Evolutionary conservation across 2,797 vertebrate species (phyloP).

Genomic region (Ctenosaura bakeri): DNA sequence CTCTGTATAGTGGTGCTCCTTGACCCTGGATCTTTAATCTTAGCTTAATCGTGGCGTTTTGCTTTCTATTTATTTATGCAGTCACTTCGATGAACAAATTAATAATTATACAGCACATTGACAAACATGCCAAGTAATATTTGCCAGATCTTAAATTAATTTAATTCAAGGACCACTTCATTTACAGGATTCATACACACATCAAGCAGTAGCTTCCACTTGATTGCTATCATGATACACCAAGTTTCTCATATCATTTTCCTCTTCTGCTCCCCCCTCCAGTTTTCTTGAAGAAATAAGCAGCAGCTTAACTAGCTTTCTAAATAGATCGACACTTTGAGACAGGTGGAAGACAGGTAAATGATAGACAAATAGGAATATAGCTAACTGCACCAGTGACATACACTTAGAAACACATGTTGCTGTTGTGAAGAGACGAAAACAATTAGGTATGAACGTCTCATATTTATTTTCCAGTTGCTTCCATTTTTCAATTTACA

Average conservation of each 20-base stretch:
- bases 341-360: constrained; percentile 77
- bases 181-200: constrained; percentile 84
- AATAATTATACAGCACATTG: constrained; percentile 89
- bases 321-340: constrained; percentile 78
- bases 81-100: constrained; percentile 87
- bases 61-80: constrained; percentile 88
- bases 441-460: constrained; percentile 79
- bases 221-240: constrained; percentile 81
- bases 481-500: constrained; percentile 75
- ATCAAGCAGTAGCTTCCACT: constrained; percentile 80
- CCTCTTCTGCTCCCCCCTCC: constrained; percentile 54
- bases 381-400: constrained; percentile 72
- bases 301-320: constrained; percentile 75
- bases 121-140: constrained; percentile 86
- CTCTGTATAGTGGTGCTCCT: constrained; percentile 75
- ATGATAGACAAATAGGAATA: constrained; percentile 79
- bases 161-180: constrained; percentile 88
- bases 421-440: constrained; percentile 75
- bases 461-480: constrained; percentile 77
- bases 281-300: constrained; percentile 65
- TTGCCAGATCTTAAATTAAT: constrained; percentile 88
- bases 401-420: constrained; percentile 76
- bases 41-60: constrained; percentile 85
- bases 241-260: constrained; percentile 79
- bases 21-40: constrained; percentile 85